phyloP scores from a whole-genome alignment of 2,797 vertebrate species.

The Silurus lanzhouensis region DNA sequence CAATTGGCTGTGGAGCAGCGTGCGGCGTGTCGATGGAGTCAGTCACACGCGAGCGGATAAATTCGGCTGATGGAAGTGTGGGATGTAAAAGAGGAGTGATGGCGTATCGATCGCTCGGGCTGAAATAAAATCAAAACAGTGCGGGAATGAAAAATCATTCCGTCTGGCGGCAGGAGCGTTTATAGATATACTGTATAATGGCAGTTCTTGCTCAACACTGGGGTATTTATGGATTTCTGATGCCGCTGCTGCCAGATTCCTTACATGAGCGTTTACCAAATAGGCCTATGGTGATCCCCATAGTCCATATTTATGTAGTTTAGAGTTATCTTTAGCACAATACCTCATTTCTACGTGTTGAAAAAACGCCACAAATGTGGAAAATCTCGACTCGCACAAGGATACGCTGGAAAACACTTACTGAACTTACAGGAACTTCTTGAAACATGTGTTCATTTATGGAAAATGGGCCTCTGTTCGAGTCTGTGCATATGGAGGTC shows the following conservation, averaged over 20 bases:
- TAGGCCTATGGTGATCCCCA: background rate
- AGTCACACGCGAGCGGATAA: constrained; percentile 66
- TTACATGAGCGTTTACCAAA: constrained; percentile 1
- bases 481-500: background rate
- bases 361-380: background rate
- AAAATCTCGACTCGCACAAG: background rate
- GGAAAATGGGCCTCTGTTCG: background rate
- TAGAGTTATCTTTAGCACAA: background rate
- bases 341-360: background rate
- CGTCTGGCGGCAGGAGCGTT: constrained; percentile 34
- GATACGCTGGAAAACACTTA: background rate
- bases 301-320: background rate
- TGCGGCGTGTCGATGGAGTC: constrained; percentile 62
- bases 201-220: constrained; percentile 9
- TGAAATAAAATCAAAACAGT: constrained; percentile 49
- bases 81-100: constrained; percentile 58
- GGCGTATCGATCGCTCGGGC: constrained; percentile 44
- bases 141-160: constrained; percentile 38
- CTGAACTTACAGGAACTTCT: background rate
- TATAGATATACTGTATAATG: constrained; percentile 26
- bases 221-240: constrained; percentile 21
- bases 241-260: constrained; percentile 6
- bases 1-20: constrained; percentile 51
- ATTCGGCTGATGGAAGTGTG: constrained; percentile 62
- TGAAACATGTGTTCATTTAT: background rate